Percentiles rank a stretch among this genome's conserved stretches.
Evolutionary conservation across 2,888 invertebrate genomes (phyloP).

Genomic region (Mimumesa dahlbomi): DNA sequence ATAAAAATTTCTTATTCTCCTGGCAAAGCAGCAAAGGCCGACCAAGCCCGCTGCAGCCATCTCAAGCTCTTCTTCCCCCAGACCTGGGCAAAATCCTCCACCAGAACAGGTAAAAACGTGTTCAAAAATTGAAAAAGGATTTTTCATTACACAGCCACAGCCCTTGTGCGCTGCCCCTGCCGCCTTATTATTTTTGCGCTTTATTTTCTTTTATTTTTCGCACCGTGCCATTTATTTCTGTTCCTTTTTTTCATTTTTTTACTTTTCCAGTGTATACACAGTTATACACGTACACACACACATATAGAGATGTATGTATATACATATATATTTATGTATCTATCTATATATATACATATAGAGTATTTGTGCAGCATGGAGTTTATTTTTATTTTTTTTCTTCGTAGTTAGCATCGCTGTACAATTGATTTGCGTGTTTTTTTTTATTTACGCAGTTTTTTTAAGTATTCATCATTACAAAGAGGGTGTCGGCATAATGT

Average conservation of each 20-base stretch:
- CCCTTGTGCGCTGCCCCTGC: constrained; percentile 65
- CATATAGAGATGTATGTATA: constrained; percentile 8
- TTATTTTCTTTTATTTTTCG: constrained; percentile 56
- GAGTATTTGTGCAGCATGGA: constrained; percentile 53
- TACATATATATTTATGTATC: constrained; percentile 21
- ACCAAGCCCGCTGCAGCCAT: constrained; percentile 82
- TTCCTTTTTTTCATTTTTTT: constrained; percentile 25
- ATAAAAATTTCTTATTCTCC: constrained; percentile 78
- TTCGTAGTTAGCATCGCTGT: constrained; percentile 44
- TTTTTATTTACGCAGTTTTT: constrained; percentile 32
- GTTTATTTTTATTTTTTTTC: constrained; percentile 55
- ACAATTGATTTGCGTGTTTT: constrained; percentile 36
- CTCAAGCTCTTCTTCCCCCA: constrained; percentile 81
- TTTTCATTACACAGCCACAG: constrained; percentile 62
- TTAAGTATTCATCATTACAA: constrained; percentile 38
- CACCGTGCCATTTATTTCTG: constrained; percentile 42
- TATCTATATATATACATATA: too few relatives aligned
- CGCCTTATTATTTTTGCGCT: constrained; percentile 65
- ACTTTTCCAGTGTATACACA: constrained; percentile 7
- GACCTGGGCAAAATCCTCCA: constrained; percentile 82
- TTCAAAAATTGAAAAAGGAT: constrained; percentile 53
- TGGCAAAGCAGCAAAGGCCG: constrained; percentile 82
- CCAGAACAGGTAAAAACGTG: constrained; percentile 83
- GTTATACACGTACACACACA: too few relatives aligned
- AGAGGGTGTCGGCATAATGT: constrained; percentile 52